A percentile compares a stretch with the other conserved stretches of the same genome.
These are phyloP conservation scores for Psophia crepitans DNA, from an alignment of 2,113 vertebrate species.

Conservation along the genomic window DNA sequence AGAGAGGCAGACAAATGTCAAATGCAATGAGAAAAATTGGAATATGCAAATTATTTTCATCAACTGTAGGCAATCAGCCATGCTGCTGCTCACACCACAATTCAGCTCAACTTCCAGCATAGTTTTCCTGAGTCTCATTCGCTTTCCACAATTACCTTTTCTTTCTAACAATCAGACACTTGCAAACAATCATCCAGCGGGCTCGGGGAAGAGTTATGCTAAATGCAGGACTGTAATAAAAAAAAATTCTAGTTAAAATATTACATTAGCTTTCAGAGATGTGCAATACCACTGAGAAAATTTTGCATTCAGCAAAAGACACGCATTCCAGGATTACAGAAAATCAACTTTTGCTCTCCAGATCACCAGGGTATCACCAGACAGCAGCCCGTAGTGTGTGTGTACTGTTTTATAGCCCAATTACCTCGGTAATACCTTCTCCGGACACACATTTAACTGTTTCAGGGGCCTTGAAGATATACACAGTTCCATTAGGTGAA, in stretches of 20 bases:
- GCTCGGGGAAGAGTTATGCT: not conserved
- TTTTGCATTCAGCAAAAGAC: not conserved
- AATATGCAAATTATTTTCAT: not conserved
- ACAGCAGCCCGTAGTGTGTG: not conserved
- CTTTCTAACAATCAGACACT: not conserved
- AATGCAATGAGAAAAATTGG: not conserved
- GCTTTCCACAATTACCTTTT: not conserved
- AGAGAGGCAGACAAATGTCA: not conserved
- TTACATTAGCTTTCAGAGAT: not conserved
- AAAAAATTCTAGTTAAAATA: not conserved
- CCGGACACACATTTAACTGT: not conserved
- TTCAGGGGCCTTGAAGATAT: not conserved
- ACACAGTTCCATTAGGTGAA: not conserved
- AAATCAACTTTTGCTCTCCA: not conserved
- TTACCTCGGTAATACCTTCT: not conserved
- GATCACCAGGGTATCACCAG: not conserved
- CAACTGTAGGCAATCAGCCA: not conserved
- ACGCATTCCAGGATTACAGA: not conserved
- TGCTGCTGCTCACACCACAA: fast-evolving
- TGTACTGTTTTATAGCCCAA: not conserved
- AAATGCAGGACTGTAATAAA: not conserved
- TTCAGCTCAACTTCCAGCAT: not conserved
- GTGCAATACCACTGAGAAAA: not conserved
- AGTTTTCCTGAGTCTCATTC: not conserved
- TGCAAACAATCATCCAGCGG: not conserved